Evolutionary conservation across 2,888 invertebrate genomes (phyloP), one percentile per base, ranked within the genome.

Genomic region (Neria commutata): DNA sequence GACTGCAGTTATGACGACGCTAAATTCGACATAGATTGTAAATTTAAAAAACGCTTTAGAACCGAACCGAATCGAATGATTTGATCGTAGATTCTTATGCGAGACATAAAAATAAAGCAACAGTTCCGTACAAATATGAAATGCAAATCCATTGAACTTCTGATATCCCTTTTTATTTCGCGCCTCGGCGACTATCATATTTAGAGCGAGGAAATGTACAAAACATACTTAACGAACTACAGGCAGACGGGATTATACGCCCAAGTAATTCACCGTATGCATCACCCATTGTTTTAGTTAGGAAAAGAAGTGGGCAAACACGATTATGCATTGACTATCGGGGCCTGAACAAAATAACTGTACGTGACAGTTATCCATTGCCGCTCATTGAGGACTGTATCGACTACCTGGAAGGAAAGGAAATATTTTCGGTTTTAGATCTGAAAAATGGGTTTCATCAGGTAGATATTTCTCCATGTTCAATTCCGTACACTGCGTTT

Each of bases 271-370:
- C 60, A 1, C 56, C 56, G 24, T 60, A 56, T 23, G 48, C 52
- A 3, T 58, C 58, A 6, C 33, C 58, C n/a, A 54, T 61, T 11
- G 61, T 61, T 2, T 26, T 61, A 25, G 52, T 61, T 11, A 58
- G 58, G 52, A 59, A 61, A 24, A 61, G 56, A 45, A 24, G 26
- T 47, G 62, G 58, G 1, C 16, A 37, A 10, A 53, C 19, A 8
- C 19, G 53, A 11, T 34, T 61, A 24, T 56, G 56, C 34, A 48
- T 60, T 17, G 60, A 56, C 29, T 60, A 60, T 16, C 47, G 52
- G 11, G 47, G 47, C 11, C 33, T 56, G 17, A 52, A 52, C 17
- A 59, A 54, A 24, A 45, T 58, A 14, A 53, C 53, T 16, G 29
- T 48, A 40, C 23, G 50, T 10, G 58, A 58, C 17, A 50, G 46